Percentiles rank a stretch among this genome's conserved stretches.
Conservation (phyloP, 2,797 vertebrate genomes). For the Emydoidea blandingii region DNA sequence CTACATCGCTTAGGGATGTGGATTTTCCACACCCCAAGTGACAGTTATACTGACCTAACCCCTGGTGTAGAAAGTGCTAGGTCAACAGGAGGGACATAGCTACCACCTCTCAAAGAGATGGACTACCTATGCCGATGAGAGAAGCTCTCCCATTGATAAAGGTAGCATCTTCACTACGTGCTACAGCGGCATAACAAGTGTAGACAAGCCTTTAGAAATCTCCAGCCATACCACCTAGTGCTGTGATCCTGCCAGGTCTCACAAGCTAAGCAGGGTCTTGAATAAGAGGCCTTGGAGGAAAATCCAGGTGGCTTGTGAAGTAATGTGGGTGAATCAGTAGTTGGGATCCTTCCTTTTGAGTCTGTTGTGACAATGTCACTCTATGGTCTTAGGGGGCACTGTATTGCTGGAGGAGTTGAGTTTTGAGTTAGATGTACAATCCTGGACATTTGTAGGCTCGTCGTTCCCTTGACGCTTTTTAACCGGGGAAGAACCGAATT, state of each 20-base stretch:
- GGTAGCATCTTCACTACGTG: background rate
- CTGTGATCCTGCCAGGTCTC: background rate
- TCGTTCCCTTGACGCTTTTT: background rate
- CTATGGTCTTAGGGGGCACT: background rate
- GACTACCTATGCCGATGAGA: background rate
- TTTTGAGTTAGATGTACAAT: background rate
- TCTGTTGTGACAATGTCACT: background rate
- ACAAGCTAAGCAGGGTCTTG: background rate
- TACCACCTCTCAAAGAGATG: background rate
- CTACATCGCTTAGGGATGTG: background rate
- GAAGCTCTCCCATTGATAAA: background rate
- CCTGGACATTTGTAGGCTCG: background rate
- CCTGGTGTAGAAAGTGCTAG: background rate
- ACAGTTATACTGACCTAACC: background rate
- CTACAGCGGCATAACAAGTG: background rate
- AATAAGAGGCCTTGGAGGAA: background rate
- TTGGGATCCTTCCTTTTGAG: background rate
- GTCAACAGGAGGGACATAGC: background rate
- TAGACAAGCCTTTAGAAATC: background rate
- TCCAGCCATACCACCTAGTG: background rate
- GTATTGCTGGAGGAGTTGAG: background rate
- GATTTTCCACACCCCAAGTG: background rate
- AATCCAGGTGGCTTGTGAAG: background rate
- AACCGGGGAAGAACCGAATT: background rate
- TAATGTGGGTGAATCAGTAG: background rate